A percentile compares a stretch with the other conserved stretches of the same genome.
Evolutionary conservation across 2,797 vertebrate species (phyloP).

Genomic region (Salmo trutta): DNA sequence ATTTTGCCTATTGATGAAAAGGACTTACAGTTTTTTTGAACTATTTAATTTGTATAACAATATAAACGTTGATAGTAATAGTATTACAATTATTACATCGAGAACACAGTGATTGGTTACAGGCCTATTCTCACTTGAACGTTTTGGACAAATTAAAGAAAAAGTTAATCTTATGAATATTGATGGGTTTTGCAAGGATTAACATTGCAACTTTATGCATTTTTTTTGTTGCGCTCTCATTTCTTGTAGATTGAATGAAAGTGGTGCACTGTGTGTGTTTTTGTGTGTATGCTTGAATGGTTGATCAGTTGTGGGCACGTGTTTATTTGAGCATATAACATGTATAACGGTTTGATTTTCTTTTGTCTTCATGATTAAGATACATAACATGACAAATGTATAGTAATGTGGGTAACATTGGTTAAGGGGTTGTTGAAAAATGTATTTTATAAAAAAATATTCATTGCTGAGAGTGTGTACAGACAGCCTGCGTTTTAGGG

Average conservation of each 20-base stretch:
- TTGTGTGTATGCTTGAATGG: neutral
- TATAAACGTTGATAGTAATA: neutral
- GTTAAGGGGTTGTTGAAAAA: slow-evolving; percentile 65
- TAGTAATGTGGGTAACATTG: slow-evolving; percentile 34
- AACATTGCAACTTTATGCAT: neutral
- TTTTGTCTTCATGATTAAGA: slow-evolving; percentile 38
- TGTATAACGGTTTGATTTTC: slow-evolving; percentile 20
- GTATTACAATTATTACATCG: neutral
- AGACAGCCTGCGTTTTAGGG: slow-evolving; percentile 18
- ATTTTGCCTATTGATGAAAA: neutral
- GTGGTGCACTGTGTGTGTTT: neutral
- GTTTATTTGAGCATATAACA: too few species aligned
- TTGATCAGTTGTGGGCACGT: too few species aligned
- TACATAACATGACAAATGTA: slow-evolving; percentile 12
- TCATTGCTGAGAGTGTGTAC: slow-evolving; percentile 9
- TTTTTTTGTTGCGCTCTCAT: slow-evolving; percentile 20
- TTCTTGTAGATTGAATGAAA: slow-evolving; percentile 39
- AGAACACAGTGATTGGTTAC: neutral
- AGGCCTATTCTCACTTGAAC: neutral
- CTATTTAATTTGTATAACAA: neutral
- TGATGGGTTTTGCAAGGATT: neutral
- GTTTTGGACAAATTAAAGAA: neutral
- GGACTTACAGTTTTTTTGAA: neutral
- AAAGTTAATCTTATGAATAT: neutral
- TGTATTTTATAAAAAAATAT: slow-evolving; percentile 56